Evolutionary conservation across 2,113 vertebrate species (phyloP).

Genomic region (Oncorhynchus keta): DNA sequence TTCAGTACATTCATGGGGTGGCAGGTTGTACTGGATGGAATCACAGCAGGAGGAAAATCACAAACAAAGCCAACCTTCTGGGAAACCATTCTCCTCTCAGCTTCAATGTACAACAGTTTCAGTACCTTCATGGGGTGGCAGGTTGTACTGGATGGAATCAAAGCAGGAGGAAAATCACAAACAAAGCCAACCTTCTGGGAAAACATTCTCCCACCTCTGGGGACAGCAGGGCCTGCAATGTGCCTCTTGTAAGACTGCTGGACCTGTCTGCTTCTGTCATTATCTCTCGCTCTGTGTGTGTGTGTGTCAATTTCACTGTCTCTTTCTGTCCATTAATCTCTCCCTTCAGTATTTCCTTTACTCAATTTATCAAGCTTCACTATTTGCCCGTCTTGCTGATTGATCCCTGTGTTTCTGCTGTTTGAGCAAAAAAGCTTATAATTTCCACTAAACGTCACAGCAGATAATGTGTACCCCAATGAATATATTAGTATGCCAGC

Average conservation of each 20-base stretch:
- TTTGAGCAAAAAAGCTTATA: too few relatives aligned
- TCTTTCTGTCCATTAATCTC: neutral
- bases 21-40: constrained; percentile 2
- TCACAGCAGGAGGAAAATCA: constrained; percentile 46
- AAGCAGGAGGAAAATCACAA: constrained; percentile 53
- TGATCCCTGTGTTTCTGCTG: too few relatives aligned
- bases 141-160: neutral
- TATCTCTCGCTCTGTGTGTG: neutral
- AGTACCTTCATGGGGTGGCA: neutral
- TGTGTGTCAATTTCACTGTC: neutral
- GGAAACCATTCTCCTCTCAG: constrained; percentile 33
- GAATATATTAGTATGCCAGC: too few relatives aligned
- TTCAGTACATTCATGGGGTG: neutral
- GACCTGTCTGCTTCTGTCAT: constrained; percentile 27
- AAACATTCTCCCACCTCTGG: constrained; percentile 64
- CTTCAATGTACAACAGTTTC: too few relatives aligned
- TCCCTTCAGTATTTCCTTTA: neutral
- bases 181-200: constrained; percentile 65
- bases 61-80: constrained; percentile 65
- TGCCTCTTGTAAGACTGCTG: constrained; percentile 22
- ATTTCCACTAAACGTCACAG: too few relatives aligned
- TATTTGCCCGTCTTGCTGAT: too few relatives aligned
- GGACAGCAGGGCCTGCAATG: constrained; percentile 29
- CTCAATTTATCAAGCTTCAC: too few relatives aligned
- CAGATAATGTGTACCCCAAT: too few relatives aligned